A percentile compares a stretch with the other conserved stretches of the same genome.
Conservation (phyloP, 2,797 vertebrate species). For the Siniperca scherzeri region DNA sequence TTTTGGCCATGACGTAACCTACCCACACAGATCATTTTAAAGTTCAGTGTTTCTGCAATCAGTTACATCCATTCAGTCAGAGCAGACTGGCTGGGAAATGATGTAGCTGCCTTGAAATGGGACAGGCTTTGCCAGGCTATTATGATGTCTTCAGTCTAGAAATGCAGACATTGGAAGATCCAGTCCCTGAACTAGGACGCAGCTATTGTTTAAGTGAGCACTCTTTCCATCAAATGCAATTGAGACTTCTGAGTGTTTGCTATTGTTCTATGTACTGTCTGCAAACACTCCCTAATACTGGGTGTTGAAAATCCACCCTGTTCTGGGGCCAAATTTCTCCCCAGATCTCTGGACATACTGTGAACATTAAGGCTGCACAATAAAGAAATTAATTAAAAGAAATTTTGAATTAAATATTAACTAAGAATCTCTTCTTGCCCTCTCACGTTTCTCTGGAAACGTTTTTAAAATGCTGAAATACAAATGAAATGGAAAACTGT, state of each 20-base stretch:
- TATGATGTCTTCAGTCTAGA: not conserved
- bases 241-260: conserved; percentile 23
- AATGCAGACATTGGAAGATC: conserved; percentile 30
- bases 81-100: not conserved
- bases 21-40: not conserved
- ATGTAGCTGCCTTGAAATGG: not conserved
- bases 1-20: not conserved
- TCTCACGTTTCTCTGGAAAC: not conserved
- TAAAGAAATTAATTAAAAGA: not conserved
- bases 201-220: conserved; percentile 32
- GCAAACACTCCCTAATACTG: conserved; percentile 32
- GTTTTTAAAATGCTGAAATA: conserved; percentile 12
- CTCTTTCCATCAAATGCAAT: conserved; percentile 23
- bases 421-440: not conserved
- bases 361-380: not conserved
- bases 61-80: not conserved
- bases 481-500: conserved; percentile 27
- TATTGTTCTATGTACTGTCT: conserved; percentile 34
- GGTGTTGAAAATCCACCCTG: not conserved
- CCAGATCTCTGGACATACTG: not conserved
- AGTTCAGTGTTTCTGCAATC: not conserved
- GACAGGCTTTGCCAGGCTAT: not conserved
- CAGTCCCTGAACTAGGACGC: conserved; percentile 27
- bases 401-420: not conserved
- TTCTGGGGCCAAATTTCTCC: conserved; percentile 1